Percentiles rank a stretch among this genome's conserved stretches.
Conservation (phyloP, 1,140 invertebrate species). For the Popillia japonica region DNA sequence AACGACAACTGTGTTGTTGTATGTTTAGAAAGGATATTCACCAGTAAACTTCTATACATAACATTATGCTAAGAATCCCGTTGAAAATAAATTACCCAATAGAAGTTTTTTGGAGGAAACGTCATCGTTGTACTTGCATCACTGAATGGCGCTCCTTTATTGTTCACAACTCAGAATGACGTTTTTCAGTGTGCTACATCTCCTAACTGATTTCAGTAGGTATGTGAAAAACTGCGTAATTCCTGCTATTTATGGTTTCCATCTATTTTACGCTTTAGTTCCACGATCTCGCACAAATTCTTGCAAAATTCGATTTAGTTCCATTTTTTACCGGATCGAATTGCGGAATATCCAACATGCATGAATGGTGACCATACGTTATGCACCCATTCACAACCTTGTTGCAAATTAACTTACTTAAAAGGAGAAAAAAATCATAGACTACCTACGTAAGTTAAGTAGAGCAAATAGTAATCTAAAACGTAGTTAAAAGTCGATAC, state of each 20-base stretch:
- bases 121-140: too few species aligned
- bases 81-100: not conserved
- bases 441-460: conserved; percentile 14
- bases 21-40: not conserved
- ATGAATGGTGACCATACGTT: conserved; percentile 32
- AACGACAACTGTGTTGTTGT: conserved; percentile 7
- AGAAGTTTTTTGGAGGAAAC: not conserved
- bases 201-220: too few species aligned
- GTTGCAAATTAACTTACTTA: not conserved
- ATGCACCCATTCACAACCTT: conserved; percentile 28
- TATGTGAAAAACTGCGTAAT: too few species aligned
- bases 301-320: conserved; percentile 16
- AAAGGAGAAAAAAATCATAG: not conserved
- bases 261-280: not conserved
- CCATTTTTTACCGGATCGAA: not conserved
- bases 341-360: conserved; percentile 12
- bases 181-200: too few species aligned
- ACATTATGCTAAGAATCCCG: not conserved
- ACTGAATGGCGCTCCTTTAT: too few species aligned
- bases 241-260: too few species aligned
- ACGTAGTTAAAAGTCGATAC: conserved; percentile 25
- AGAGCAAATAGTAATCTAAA: conserved; percentile 21
- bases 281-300: not conserved
- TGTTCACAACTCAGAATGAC: too few species aligned
- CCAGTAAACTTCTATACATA: not conserved